These are phyloP conservation scores for Tribolium freemani DNA, from an alignment of 2,888 invertebrate genomes.

Conservation along the genomic window DNA sequence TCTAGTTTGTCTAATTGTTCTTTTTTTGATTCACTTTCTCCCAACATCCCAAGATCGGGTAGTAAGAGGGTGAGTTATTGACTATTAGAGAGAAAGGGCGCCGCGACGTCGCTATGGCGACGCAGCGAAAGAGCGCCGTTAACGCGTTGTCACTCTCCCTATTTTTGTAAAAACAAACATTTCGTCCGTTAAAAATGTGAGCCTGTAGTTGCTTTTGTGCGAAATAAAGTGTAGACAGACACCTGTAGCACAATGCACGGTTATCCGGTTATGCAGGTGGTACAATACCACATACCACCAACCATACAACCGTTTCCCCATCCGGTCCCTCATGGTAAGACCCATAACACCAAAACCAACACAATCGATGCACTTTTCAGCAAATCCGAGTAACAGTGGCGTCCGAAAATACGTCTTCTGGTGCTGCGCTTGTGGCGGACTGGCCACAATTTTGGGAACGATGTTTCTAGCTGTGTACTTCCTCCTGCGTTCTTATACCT, in stretches of 20 bases:
- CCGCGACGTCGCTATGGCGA: constrained; percentile 62
- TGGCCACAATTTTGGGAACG: constrained; percentile 83
- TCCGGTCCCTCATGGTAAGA: constrained; percentile 59
- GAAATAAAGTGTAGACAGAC: constrained; percentile 5
- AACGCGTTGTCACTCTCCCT: constrained; percentile 1
- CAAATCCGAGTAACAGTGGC: constrained; percentile 69
- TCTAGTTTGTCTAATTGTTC: too few species aligned
- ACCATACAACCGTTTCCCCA: constrained; percentile 63
- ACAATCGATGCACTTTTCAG: constrained; percentile 56
- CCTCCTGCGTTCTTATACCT: constrained; percentile 83
- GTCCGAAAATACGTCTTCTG: constrained; percentile 85
- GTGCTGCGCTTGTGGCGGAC: constrained; percentile 85
- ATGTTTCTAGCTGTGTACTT: constrained; percentile 85
- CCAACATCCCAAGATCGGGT: constrained; percentile 16
- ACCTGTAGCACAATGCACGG: constrained; percentile 70
- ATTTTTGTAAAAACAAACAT: not conserved
- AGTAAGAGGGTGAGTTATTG: constrained; percentile 62
- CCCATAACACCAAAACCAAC: not conserved
- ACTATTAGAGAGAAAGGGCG: constrained; percentile 67
- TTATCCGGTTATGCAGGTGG: constrained; percentile 77
- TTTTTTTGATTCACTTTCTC: not conserved
- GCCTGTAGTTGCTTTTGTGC: not conserved
- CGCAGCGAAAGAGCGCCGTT: constrained; percentile 52
- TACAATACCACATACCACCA: constrained; percentile 76
- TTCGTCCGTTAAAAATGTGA: not conserved